These are phyloP conservation scores for Hemistola chrysoprasaria DNA, from an alignment of 2,888 invertebrate species.

Conservation along the genomic window DNA sequence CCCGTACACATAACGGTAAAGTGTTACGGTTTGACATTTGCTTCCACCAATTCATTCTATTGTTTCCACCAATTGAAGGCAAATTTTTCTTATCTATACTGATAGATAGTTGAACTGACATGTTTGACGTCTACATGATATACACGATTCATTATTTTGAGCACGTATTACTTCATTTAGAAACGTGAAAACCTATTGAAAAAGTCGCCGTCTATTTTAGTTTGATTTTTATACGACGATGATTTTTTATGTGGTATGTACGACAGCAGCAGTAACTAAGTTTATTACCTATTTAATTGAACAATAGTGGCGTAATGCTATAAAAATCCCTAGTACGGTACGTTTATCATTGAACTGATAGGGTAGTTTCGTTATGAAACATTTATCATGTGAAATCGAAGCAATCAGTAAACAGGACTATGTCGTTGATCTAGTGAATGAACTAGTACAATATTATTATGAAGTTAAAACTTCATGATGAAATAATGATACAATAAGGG, in stretches of 20 bases:
- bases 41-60: too few relatives aligned
- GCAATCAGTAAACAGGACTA: slow-evolving; percentile 22
- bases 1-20: slow-evolving; percentile 65
- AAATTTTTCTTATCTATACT: slow-evolving; percentile 4
- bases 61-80: slow-evolving; percentile 55
- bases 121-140: neutral
- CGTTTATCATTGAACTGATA: slow-evolving; percentile 21
- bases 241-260: slow-evolving; percentile 8
- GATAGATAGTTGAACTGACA: slow-evolving; percentile 10
- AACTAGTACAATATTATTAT: too few relatives aligned
- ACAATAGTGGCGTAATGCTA: slow-evolving; percentile 21
- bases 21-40: slow-evolving; percentile 35
- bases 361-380: slow-evolving; percentile 20
- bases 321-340: slow-evolving; percentile 21
- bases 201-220: neutral
- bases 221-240: too few relatives aligned
- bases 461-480: too few relatives aligned
- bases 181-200: slow-evolving; percentile 6
- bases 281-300: neutral
- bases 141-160: slow-evolving; percentile 1
- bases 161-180: slow-evolving; percentile 1
- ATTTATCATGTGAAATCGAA: slow-evolving; percentile 21
- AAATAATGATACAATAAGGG: too few relatives aligned
- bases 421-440: slow-evolving; percentile 19
- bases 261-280: too few relatives aligned